Conservation (phyloP, 1,140 invertebrate species). For the Metopolophium dirhodum region DNA sequence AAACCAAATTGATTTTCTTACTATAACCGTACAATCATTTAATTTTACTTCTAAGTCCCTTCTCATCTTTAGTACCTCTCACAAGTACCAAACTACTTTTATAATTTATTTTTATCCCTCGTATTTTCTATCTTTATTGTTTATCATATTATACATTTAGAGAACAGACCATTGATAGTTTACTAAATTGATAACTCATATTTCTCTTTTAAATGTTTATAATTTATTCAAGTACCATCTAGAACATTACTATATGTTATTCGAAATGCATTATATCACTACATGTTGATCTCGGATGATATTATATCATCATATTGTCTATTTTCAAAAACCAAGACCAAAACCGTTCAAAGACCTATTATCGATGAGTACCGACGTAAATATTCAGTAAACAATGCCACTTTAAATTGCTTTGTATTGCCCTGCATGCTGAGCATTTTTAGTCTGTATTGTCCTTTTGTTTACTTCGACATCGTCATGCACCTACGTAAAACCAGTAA, state of each 20-base stretch:
- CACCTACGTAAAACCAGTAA: neutral
- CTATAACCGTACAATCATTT: neutral
- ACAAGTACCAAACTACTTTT: neutral
- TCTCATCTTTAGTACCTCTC: too few species aligned
- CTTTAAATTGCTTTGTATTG: constrained; percentile 5
- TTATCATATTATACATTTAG: neutral
- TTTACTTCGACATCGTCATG: neutral
- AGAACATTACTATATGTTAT: neutral
- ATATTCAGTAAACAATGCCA: constrained; percentile 1
- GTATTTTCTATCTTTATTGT: neutral
- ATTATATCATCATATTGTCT: neutral
- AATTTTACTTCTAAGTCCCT: neutral
- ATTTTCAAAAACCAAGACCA: neutral
- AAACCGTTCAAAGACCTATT: neutral
- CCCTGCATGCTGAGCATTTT: neutral
- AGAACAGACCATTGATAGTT: neutral
- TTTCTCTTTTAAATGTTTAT: neutral
- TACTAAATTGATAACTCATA: neutral
- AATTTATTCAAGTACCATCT: neutral
- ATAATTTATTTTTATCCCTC: neutral
- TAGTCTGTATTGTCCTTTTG: neutral
- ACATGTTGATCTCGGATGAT: neutral
- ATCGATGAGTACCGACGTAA: neutral
- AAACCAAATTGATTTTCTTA: neutral
- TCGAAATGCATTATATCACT: neutral